Evolutionary conservation across 2,888 invertebrate species (phyloP), one percentile per base, ranked within the genome.

Genomic region (Polydrusus cervinus): DNA sequence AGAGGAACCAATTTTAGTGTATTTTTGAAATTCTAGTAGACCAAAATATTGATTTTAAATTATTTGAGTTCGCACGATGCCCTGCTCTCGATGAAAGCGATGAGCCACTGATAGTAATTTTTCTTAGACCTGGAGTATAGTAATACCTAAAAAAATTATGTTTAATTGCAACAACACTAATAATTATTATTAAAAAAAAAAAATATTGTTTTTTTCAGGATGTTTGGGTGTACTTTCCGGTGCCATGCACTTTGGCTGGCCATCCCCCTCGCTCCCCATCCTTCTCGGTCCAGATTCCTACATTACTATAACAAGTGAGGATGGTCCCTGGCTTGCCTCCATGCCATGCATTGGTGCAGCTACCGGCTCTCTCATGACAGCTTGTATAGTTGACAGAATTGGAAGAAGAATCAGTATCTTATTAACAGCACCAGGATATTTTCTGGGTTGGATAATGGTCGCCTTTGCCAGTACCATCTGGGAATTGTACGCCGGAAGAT

Each of bases 401-500:
- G 93, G 93, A 14, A 88, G 93, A 14, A 93, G 93, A 83, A 89
- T 88, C 7, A 90, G 91, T 38, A 88, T 93, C 40, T 87, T 92
- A 25, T 82, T 91, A 47, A 89, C 91, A 0, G 81, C 91, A 3
- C 79, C 82, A 16, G 91, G 92, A 0, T 89, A 91, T 81, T 89
- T 91, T 71, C 71, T 90, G 49, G 90, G 92, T 72, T 93, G 93
- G 92, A 84, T 92, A 30, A 85, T 92, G 79, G 89, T 92, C 79
- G 90, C 91, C 75, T 55, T 78, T 45, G 91, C 92, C 53, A 87
- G 25, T 0, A 73, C 75, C 88, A 76, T 89, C 89, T 75, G 75
- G 74, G 75, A 73, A 51, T 57, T 78, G 20, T 77, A 78, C 62
- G 49, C 45, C 14, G 78, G 77, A 13, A 51, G 78, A 30, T 84